A percentile compares a stretch with the other conserved stretches of the same genome.
These are phyloP conservation scores for Apodemia mormo DNA, from an alignment of 2,888 invertebrate genomes.

Conservation along the genomic window DNA sequence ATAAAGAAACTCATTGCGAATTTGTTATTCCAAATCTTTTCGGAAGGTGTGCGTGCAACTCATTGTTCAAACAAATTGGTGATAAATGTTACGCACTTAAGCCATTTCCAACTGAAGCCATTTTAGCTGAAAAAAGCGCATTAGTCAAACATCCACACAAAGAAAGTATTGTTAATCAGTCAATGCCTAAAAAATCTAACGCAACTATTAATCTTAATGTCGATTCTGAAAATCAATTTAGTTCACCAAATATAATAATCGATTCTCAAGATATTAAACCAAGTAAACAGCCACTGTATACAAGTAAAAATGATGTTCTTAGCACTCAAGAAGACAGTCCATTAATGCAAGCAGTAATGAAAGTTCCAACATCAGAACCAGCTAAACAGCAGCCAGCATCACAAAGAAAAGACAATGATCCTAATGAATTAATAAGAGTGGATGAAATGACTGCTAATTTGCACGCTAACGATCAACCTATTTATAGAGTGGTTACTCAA, in stretches of 20 bases:
- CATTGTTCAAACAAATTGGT: conserved; percentile 84
- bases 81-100: conserved; percentile 82
- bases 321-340: conserved; percentile 70
- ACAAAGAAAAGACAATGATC: conserved; percentile 67
- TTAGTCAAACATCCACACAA: conserved; percentile 44
- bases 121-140: conserved; percentile 65
- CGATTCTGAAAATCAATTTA: conserved; percentile 47
- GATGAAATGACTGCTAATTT: conserved; percentile 74
- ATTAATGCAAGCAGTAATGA: conserved; percentile 69
- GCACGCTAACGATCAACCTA: conserved; percentile 73
- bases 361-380: conserved; percentile 63
- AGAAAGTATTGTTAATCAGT: conserved; percentile 42
- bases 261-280: conserved; percentile 57
- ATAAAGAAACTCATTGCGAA: conserved; percentile 92
- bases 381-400: conserved; percentile 58
- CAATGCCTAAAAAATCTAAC: conserved; percentile 47
- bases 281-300: conserved; percentile 60
- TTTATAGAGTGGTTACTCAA: conserved; percentile 74
- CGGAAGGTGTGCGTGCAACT: conserved; percentile 92
- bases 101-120: conserved; percentile 59
- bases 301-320: conserved; percentile 64
- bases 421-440: conserved; percentile 64
- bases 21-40: conserved; percentile 94
- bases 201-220: conserved; percentile 39
- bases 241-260: conserved; percentile 46